phyloP scores from a whole-genome alignment of 2,113 vertebrate genomes.

The Cathartes aura region DNA sequence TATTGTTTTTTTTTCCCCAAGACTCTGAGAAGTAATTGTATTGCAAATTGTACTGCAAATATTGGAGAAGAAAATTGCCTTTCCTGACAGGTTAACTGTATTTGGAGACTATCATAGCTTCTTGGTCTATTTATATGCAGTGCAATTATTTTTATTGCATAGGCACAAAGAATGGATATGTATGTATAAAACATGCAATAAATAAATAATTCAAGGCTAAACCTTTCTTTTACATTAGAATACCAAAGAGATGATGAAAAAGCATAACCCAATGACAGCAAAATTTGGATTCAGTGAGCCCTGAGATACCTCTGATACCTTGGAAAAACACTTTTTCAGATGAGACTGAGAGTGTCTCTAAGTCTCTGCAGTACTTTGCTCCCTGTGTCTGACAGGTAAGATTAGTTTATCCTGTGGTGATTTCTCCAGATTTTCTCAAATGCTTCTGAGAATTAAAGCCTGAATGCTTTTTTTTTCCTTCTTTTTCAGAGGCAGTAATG shows the following conservation, averaged over 20 bases:
- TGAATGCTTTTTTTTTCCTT: not conserved
- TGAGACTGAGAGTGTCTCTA: not conserved
- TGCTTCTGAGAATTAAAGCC: not conserved
- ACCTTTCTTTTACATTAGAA: not conserved
- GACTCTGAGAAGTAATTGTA: not conserved
- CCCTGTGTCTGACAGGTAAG: not conserved
- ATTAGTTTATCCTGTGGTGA: not conserved
- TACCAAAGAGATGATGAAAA: not conserved
- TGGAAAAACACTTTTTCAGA: not conserved
- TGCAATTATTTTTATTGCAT: not conserved
- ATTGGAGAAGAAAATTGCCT: not conserved
- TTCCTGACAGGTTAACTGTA: not conserved
- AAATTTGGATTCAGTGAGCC: not conserved
- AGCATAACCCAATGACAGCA: not conserved
- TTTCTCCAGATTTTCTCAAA: not conserved
- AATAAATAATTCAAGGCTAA: not conserved
- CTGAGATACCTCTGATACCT: not conserved
- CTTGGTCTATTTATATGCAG: not conserved
- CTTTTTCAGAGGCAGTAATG: not conserved
- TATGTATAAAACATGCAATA: slow-evolving; percentile 2
- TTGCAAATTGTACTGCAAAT: not conserved
- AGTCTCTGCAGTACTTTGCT: not conserved
- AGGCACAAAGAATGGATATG: not conserved
- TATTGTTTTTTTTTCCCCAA: not conserved
- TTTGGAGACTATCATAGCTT: not conserved